A percentile compares a stretch with the other conserved stretches of the same genome.
phyloP scores from a whole-genome alignment of 1,140 invertebrate species.

The Metopolophium dirhodum region DNA sequence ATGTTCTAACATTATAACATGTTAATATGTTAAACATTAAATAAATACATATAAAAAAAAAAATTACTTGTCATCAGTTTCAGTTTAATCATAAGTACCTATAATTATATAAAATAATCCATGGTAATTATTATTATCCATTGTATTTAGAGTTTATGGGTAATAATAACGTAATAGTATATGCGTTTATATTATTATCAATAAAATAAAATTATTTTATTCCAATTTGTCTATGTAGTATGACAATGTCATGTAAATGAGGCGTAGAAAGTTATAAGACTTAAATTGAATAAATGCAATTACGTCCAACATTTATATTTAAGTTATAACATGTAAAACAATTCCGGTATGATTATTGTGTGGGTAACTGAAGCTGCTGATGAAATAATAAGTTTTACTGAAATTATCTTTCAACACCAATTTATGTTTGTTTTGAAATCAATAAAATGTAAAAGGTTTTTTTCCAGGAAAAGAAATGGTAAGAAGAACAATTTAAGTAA shows the following conservation, averaged over 20 bases:
- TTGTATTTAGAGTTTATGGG: too few relatives aligned
- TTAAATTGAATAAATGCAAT: not conserved
- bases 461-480: not conserved
- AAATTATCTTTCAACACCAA: conserved; percentile 1
- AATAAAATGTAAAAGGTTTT: not conserved
- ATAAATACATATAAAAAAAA: too few relatives aligned
- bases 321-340: not conserved
- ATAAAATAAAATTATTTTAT: not conserved
- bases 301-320: not conserved
- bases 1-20: too few relatives aligned
- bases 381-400: not conserved
- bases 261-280: not conserved
- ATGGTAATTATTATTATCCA: too few relatives aligned
- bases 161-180: not conserved
- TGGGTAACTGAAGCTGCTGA: not conserved
- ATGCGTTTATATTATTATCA: not conserved
- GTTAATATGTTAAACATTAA: too few relatives aligned
- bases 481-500: not conserved
- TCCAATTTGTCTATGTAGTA: not conserved
- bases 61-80: too few relatives aligned
- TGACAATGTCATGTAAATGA: not conserved
- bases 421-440: conserved; percentile 20
- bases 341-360: not conserved
- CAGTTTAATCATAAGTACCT: too few relatives aligned
- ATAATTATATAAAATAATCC: too few relatives aligned